These are phyloP conservation scores for Steinernema scapterisci DNA, from an alignment of 2,888 invertebrate species.

Conservation along the genomic window DNA sequence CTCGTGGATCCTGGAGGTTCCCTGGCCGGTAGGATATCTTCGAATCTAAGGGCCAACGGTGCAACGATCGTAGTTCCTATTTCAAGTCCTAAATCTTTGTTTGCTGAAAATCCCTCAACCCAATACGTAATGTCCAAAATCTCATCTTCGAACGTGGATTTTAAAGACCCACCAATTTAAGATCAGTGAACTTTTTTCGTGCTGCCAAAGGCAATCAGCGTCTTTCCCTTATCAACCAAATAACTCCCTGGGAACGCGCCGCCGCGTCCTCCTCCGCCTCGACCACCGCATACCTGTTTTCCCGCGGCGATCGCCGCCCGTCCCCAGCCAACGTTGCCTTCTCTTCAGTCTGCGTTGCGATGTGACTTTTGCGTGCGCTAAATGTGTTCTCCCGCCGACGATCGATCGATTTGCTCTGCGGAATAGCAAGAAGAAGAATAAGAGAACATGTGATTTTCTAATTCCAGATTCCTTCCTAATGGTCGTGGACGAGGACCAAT, in stretches of 20 bases:
- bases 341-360: not conserved
- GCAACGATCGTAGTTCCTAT: no score
- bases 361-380: constrained; percentile 7
- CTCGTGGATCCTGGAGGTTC: no score
- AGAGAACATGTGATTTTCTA: not conserved
- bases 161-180: not conserved
- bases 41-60: no score
- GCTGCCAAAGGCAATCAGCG: not conserved
- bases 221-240: not conserved
- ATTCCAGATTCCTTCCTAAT: not conserved
- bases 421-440: no score
- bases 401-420: constrained; percentile 11
- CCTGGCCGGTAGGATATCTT: no score
- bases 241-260: not conserved
- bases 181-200: not conserved
- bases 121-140: not conserved
- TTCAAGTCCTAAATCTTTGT: no score
- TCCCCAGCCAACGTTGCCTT: not conserved
- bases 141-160: not conserved
- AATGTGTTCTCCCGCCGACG: not conserved
- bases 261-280: not conserved
- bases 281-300: constrained; percentile 11
- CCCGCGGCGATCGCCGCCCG: not conserved
- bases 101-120: not conserved
- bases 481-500: not conserved